Evolutionary conservation across 1,140 invertebrate species (phyloP), one percentile per base, ranked within the genome.

Genomic region (Nautilus pompilius): DNA sequence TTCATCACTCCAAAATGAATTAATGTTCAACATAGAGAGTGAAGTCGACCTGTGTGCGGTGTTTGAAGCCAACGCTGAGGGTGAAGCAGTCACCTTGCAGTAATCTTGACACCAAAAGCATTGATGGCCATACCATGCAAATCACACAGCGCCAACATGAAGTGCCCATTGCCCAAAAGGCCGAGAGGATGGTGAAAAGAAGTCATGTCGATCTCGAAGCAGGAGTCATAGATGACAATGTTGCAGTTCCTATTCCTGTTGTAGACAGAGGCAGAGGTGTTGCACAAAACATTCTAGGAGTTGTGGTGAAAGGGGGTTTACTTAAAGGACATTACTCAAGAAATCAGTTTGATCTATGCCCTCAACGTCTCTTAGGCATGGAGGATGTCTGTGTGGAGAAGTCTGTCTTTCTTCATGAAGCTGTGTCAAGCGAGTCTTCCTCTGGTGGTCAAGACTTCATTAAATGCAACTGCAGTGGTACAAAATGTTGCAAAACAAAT

Each of bases 271-370:
- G 54, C 54, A 57, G 54, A 57, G 1, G 54, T 32, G 1, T 29
- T 29, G 54, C 6, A 24, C 54, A 29, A 57, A 24, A 57, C 54
- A 57, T 57, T 13, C 54, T 15, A 57, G 54, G 34, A 59, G 51
- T 60, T 3, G 59, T 8, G 8, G 59, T 60, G 4, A 60, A 51
- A 34, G 46, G 8, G 3, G 59, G 46, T 3, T n/a, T 59, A 22
- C 34, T 59, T 20, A 59, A 33, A 20, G 57, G 2, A 13, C n/a
- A 20, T 34, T 53, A 51, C 29, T 60, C 59, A 17, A 60, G 41
- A 60, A 51, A 60, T 51, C 59, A 60, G 59, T 60, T 60, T 53
- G 59, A 60, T 5, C 45, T 51, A 2, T 60, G 59, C 32, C 41
- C 41, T 26, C 30, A 60, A 2, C 24, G 46, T 51, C 59, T 60